Percentiles rank a stretch among this genome's conserved stretches.
Evolutionary conservation across 2,797 vertebrate genomes (phyloP).

Genomic region (Erpetoichthys calabaricus): DNA sequence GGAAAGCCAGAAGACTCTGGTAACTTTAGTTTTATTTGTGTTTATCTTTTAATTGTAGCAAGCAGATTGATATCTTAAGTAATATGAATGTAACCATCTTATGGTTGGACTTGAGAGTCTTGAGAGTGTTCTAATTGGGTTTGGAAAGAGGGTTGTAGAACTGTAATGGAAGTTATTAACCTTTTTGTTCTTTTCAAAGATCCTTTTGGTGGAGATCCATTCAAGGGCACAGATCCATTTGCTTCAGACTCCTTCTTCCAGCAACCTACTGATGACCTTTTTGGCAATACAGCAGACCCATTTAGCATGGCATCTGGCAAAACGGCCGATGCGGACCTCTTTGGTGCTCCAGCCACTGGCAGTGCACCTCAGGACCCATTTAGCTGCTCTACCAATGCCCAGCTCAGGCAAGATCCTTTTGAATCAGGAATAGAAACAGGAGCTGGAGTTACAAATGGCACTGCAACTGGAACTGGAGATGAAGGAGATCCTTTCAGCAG

Average conservation of each 20-base stretch:
- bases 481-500: no score
- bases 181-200: conserved; percentile 39
- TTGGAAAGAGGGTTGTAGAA: no score
- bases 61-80: no score
- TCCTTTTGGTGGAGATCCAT: conserved; percentile 89
- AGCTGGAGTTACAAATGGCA: no score
- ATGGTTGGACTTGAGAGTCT: no score
- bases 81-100: no score
- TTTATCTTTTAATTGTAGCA: neutral
- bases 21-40: conserved; percentile 30
- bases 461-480: no score
- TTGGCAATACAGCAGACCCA: conserved; percentile 59
- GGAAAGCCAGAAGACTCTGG: conserved; percentile 69
- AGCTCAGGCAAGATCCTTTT: no score
- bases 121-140: no score
- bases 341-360: conserved; percentile 22
- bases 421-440: no score
- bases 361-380: conserved; percentile 26
- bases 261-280: conserved; percentile 55
- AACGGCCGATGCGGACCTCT: conserved; percentile 32
- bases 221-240: conserved; percentile 94
- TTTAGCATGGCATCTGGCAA: conserved; percentile 39
- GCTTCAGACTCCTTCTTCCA: conserved; percentile 81
- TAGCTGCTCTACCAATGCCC: conserved; percentile 9
- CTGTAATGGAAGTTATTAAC: conserved; percentile 12